Evolutionary conservation across 2,113 vertebrate species (phyloP), one percentile per base, ranked within the genome.

Genomic region (Atrichornis clamosus): DNA sequence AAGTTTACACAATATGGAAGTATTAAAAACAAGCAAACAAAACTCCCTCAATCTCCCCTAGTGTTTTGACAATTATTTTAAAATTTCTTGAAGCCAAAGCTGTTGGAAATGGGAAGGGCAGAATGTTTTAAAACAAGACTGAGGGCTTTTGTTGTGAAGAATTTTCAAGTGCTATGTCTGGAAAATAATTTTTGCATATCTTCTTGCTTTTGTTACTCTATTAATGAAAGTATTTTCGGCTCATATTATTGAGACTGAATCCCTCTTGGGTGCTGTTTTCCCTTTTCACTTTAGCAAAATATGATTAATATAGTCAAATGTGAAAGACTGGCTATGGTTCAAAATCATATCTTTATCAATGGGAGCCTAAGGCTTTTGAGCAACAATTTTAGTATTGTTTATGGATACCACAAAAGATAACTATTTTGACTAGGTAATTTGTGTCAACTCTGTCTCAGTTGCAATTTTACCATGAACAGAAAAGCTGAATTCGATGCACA

Each of bases 41-140:
- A 28, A 28, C 7, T 8, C 4, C 18, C 4, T 4, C 9, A 30
- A 6, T 3, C 2, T 0, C 5, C 8, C 3, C 9, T 19, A 69
- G 10, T 50, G 20, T 65, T 82, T 69, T 74, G n/a, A 3, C 24
- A 47, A 39, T 11, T 69, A n/a, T 33, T 86, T 79, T 83, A 53
- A 63, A 41, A 6, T 50, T 76, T 62, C 8, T 37, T 35, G 46
- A 47, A 72, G 9, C 23, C 10, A 84, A 13, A n/a, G 26, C 18
- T 73, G 21, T 28, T 69, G 33, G 21, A 28, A 11, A 13, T 6
- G 18, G 4, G 16, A 60, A 49, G 8, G 6, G 33, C 12, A 62
- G 16, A 58, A 23, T 67, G 75, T 72, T 91, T 39, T 28, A 30
- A 74, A 68, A 32, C 6, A 28, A 28, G 13, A 37, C 11, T 53